Evolutionary conservation across 2,797 vertebrate genomes (phyloP).

Genomic region (Coluber constrictor): DNA sequence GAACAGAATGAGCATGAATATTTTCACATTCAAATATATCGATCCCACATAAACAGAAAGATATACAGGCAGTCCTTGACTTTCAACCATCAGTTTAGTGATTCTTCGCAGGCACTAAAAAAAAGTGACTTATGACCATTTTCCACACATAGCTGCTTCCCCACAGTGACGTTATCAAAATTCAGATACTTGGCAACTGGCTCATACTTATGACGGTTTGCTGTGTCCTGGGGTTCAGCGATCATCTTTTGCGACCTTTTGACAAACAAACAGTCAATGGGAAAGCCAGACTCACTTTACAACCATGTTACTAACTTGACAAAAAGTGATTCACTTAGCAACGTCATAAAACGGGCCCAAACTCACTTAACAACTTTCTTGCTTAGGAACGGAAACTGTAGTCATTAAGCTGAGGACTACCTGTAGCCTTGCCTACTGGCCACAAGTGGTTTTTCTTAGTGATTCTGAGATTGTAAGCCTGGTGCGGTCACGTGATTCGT

Average conservation of each 20-base stretch:
- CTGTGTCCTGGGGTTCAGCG: neutral
- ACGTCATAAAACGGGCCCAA: neutral
- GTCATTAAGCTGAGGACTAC: neutral
- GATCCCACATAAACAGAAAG: too few species aligned
- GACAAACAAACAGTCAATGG: neutral
- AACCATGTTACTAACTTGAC: neutral
- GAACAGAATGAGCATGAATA: too few species aligned
- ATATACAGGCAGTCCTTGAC: neutral
- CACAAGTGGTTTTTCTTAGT: neutral
- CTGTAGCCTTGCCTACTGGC: neutral
- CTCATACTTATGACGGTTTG: neutral
- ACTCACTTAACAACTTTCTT: neutral
- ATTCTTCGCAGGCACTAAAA: neutral
- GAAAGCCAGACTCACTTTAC: neutral
- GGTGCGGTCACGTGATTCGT: neutral
- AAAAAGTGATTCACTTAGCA: neutral
- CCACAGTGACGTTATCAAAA: neutral
- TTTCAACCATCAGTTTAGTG: neutral
- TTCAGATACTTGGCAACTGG: neutral
- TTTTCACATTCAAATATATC: too few species aligned
- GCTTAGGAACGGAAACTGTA: neutral
- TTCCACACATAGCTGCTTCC: neutral
- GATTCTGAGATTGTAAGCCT: neutral
- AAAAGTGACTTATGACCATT: too few species aligned
- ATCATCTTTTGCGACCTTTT: neutral